Evolutionary conservation across 2,113 vertebrate genomes (phyloP), one percentile per base, ranked within the genome.

Genomic region (Cyphomyrus discorhynchus): DNA sequence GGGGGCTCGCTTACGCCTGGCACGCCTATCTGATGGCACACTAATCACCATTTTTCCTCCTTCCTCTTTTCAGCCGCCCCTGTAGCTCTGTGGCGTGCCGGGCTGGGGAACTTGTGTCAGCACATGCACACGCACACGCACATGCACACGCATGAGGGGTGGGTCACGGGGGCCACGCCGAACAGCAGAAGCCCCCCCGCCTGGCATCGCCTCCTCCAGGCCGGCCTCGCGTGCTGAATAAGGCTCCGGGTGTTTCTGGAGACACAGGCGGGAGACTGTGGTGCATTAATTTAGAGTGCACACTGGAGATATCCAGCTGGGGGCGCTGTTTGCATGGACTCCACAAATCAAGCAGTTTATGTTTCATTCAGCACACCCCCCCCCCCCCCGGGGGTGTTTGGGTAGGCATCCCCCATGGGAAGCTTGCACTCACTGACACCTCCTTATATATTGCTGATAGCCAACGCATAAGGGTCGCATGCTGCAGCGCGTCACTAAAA

Each of bases 1-100:
- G 95, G 92, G 95, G 95, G 94, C 94, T 94, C 94, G 93, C 91
- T 94, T 93, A 93, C 95, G 96, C 96, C 97, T 96, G 96, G 94
- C 49, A 93, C 93, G 94, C 95, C 85, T 95, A 96, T 97, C 95
- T 93, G 92, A 93, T 97, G 94, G 96, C 96, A 94, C 94, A 92
- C 53, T 88, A 96, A 95, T 93, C 91, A 92, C 92, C 93, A 93
- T 91, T 50, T 62, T 89, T 88, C 31, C 58, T 91, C 91, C 92
- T 58, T 83, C 82, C 86, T 86, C 58, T 89, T 88, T 86, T 77
- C 50, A 35, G 24, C 89, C 19, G 45, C 80, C 77, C 74, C 88
- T 89, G n/a, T 90, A 39, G 90, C 66, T 90, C 84, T 49, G 58
- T 0, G 52, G 35, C 1, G 6, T 47, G 13, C 35, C 21, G 2